Base-by-base conservation (phyloP, 2,113 vertebrate species). In the Nibea albiflora region DNA sequence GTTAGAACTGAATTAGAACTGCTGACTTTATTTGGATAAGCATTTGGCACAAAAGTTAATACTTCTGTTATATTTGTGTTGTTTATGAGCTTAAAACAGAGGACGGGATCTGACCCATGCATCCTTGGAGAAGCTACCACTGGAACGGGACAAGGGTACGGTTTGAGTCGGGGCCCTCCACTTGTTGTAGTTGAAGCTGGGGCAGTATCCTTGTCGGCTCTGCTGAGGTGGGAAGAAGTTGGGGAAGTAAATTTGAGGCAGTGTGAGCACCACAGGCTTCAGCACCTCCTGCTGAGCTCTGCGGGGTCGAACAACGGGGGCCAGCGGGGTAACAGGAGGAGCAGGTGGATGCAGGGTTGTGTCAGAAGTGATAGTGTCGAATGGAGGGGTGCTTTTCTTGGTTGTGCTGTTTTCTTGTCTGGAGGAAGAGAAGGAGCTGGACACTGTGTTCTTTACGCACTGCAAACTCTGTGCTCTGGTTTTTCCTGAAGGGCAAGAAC, bases 171-270 rank as follows among this genome's bases (percentile, higher is more conserved):
- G 24, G 56, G 2, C 31, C 54, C 63, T 82, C 70, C 81, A 91
- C 26, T n/a, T 83, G 12, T 7, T 91, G 73, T 65, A 86, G 57
- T 50, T 78, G 6, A 50, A 50, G 1, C 20, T 78, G 60, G 52
- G 3, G 28, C 81, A 73, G 56, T 50, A 6, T 17, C 44, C 61
- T 2, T n/a, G 74, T 31, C 0, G 49, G 20, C 0, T 19, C 79
- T 58, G 46, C 0, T 35, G 88, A 54, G 44, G 70, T 14, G 2
- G 28, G 77, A 79, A 31, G 63, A 19, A 44, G 76, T 42, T 72
- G 5, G 95, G 94, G 56, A 93, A 65, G 61, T 89, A 52, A 26
- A 92, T 81, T 0, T 95, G 89, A 69, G 96, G 96, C 53, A 97
- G 80, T 24, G 93, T 60, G 0, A 97, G 90, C 39, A 94, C 88